Percentiles rank a stretch among this genome's conserved stretches.
These are phyloP conservation scores for Amaurobius ferox DNA, from an alignment of 2,888 invertebrate genomes.

Conservation along the genomic window DNA sequence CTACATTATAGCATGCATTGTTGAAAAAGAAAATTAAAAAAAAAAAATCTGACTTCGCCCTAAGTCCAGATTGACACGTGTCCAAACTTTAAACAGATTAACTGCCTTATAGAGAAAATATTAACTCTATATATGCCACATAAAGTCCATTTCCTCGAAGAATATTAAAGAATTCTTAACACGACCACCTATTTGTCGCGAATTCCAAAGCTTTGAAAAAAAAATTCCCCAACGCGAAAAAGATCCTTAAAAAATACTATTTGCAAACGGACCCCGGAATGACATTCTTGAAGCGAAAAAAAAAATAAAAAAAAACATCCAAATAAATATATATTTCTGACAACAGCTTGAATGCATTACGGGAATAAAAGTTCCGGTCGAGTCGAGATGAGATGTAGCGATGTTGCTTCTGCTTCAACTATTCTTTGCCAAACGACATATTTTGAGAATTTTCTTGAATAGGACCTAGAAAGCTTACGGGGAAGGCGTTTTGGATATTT, in stretches of 20 bases:
- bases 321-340: slow-evolving; percentile 66
- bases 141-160: too few relatives aligned
- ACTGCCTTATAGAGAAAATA: too few relatives aligned
- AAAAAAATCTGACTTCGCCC: too few relatives aligned
- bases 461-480: not conserved
- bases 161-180: not conserved
- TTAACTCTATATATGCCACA: too few relatives aligned
- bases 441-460: not conserved
- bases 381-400: slow-evolving; percentile 65
- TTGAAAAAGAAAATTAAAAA: too few relatives aligned
- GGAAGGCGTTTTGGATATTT: not conserved
- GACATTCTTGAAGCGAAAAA: not conserved
- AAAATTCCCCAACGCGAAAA: not conserved
- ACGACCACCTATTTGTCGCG: not conserved
- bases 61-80: too few relatives aligned
- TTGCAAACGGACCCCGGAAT: not conserved
- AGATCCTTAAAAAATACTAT: not conserved
- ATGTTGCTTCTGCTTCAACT: slow-evolving; percentile 51
- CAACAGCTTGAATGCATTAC: slow-evolving; percentile 69
- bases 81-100: too few relatives aligned
- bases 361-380: slow-evolving; percentile 57
- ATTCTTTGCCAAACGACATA: slow-evolving; percentile 25
- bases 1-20: too few relatives aligned
- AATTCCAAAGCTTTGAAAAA: not conserved
- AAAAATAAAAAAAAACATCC: not conserved